Conservation (phyloP, 2,113 vertebrate genomes). For the Cyanoliseus patagonus region DNA sequence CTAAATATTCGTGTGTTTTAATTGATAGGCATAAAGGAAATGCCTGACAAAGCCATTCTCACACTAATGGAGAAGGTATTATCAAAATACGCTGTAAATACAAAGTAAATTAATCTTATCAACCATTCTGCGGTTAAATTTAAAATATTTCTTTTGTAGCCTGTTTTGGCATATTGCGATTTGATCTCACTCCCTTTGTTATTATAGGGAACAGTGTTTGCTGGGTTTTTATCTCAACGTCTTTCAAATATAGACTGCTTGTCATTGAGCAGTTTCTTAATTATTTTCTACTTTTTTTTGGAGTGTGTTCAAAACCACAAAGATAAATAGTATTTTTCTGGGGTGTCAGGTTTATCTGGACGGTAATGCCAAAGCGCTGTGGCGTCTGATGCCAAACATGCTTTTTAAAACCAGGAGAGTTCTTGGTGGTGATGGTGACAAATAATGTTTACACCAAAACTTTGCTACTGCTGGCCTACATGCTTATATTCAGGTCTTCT, state of each 20-base stretch:
- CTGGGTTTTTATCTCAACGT: neutral
- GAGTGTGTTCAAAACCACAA: neutral
- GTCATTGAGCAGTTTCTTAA: neutral
- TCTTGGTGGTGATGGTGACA: neutral
- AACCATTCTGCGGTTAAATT: neutral
- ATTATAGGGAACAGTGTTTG: neutral
- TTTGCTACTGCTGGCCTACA: neutral
- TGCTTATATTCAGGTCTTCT: neutral
- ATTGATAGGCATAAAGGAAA: neutral
- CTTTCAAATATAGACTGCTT: neutral
- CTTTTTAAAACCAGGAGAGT: neutral
- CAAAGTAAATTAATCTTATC: neutral
- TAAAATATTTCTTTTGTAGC: neutral
- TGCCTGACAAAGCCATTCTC: neutral
- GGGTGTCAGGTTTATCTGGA: neutral
- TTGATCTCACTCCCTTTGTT: neutral
- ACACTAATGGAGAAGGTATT: neutral
- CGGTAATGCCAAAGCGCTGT: neutral
- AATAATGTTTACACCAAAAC: neutral
- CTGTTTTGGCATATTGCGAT: neutral
- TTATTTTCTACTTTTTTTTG: neutral
- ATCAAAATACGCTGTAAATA: neutral
- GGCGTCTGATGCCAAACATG: neutral
- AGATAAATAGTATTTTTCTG: neutral
- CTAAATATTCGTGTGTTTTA: neutral